phyloP scores from a whole-genome alignment of 2,113 vertebrate species.

The Arothron firmamentum region DNA sequence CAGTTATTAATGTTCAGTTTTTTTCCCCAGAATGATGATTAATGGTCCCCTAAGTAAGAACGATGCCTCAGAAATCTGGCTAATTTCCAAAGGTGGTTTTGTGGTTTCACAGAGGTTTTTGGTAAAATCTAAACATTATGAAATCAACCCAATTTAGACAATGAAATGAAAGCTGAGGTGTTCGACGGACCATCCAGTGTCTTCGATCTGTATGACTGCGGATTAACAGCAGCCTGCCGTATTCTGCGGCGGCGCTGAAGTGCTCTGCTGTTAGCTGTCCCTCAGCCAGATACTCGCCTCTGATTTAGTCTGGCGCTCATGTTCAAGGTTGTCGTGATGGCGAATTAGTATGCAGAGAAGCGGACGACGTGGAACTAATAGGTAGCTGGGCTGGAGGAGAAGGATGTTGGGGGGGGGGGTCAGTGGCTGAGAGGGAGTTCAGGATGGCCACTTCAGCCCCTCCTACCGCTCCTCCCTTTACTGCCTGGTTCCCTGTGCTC shows the following conservation, averaged over 20 bases:
- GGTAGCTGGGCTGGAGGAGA: constrained; percentile 50
- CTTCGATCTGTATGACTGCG: too few relatives aligned
- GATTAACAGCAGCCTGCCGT: too few relatives aligned
- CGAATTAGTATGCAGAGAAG: constrained; percentile 72
- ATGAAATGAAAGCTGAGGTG: too few relatives aligned
- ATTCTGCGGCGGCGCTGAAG: constrained; percentile 17
- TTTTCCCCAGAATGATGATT: too few relatives aligned
- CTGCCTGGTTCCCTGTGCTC: constrained; percentile 45
- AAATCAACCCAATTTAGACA: too few relatives aligned
- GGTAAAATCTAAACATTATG: too few relatives aligned
- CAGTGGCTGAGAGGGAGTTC: constrained; percentile 41
- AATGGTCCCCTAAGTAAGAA: too few relatives aligned
- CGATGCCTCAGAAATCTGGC: too few relatives aligned
- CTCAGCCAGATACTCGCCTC: constrained; percentile 20
- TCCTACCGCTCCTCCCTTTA: constrained; percentile 36
- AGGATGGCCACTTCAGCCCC: constrained; percentile 41
- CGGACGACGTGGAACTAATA: constrained; percentile 62
- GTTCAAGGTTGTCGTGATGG: constrained; percentile 54
- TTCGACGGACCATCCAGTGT: too few relatives aligned
- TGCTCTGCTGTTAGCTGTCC: constrained; percentile 27
- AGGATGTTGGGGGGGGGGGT: constrained; percentile 20
- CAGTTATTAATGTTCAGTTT: too few relatives aligned
- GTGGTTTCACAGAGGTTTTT: too few relatives aligned
- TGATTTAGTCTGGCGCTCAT: constrained; percentile 43
- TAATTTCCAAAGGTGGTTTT: too few relatives aligned